A percentile compares a stretch with the other conserved stretches of the same genome.
phyloP scores from a whole-genome alignment of 2,113 vertebrate species.

The Cygnus buccinator region DNA sequence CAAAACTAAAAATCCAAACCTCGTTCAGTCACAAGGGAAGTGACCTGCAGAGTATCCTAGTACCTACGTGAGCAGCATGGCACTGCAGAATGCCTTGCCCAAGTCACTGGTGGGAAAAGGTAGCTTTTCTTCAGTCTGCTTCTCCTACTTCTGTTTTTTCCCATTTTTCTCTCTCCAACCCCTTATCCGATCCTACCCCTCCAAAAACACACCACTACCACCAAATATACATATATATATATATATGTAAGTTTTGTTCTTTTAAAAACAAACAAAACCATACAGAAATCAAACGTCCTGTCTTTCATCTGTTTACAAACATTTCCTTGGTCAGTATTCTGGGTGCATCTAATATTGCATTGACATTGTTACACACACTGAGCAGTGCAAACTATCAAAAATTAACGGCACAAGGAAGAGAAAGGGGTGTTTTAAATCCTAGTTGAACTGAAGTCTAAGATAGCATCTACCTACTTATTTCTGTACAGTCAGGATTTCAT shows the following conservation, averaged over 20 bases:
- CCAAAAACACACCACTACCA: too few relatives aligned
- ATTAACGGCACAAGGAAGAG: background rate
- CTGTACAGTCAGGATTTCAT: background rate
- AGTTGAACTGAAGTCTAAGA: background rate
- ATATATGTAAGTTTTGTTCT: background rate
- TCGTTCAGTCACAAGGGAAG: background rate
- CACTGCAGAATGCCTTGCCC: background rate
- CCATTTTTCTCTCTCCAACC: background rate
- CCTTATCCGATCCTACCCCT: background rate
- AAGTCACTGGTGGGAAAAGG: background rate
- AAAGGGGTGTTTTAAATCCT: background rate
- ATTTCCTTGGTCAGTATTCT: background rate
- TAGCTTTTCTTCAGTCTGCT: background rate
- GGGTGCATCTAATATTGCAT: background rate
- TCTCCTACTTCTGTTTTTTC: background rate
- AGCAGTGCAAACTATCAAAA: background rate
- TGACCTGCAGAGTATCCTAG: background rate
- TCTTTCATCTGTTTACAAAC: background rate
- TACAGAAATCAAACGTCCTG: background rate
- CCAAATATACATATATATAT: too few relatives aligned
- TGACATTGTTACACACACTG: background rate
- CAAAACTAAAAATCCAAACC: background rate
- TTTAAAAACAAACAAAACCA: background rate
- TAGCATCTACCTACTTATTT: background rate
- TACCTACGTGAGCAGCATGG: rapidly evolving